Evolutionary conservation across 2,888 invertebrate genomes (phyloP), one percentile per base, ranked within the genome.

Genomic region (Trachelus troglodyta): DNA sequence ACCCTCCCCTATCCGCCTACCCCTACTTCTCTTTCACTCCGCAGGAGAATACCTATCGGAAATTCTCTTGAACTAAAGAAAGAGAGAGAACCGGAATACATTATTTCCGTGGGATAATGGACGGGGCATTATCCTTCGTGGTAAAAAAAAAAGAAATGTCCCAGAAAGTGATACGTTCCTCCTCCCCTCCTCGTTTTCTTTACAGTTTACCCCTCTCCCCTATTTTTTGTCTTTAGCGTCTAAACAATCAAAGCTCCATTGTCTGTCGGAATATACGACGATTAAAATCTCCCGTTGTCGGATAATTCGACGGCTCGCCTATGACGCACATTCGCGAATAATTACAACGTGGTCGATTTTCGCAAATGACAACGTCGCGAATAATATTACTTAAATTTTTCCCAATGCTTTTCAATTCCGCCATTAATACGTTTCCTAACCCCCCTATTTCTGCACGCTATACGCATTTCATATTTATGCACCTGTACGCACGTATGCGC

Each of bases 31-130:
- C 23, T 56, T 15, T 56, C 4, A 56, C 6, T 56, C 23, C 9
- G 56, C 23, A 1, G 2, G 9, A 23, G 23, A 9, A 56, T 9
- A 23, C 6, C 40, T 56, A 9, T 56, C 40, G 23, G 23, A 6
- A 9, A 56, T 15, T 56, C 40, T 56, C 6, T 4, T 56, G 23
- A 56, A 6, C 40, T 9, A 56, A 6, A 56, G 40, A 15, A 23
- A 37, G 23, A 56, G 9, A 56, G 9, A 23, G 9, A 56, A 56
- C 23, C 56, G 4, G 71, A 15, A 71, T 33, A 33, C 71, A 71
- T 71, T 71, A 71, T 33, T 71, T 15, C 15, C 71, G 71, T 23
- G 71, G 31, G 71, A 71, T 71, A 71, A 71, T 71, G 11, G 71
- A 11, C 71, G 71, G 1, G 4, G 9, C 33, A 33, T 71, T 71